These are phyloP conservation scores for Matsumurasca onukii DNA, from an alignment of 1,140 invertebrate species.

Conservation along the genomic window DNA sequence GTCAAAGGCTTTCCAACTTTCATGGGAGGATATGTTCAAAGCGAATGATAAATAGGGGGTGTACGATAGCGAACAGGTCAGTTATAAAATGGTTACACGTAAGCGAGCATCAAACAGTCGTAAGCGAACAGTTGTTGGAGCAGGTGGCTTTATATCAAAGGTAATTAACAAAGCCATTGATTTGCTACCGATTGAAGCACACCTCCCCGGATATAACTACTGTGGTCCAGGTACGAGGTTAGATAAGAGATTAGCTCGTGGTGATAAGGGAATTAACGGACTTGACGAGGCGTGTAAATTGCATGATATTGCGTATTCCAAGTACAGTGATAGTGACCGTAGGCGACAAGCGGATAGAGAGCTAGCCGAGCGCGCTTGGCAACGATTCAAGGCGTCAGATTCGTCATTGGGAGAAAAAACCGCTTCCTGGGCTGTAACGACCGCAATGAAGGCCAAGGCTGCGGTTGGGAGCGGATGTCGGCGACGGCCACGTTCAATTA, in stretches of 20 bases:
- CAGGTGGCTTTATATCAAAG: background rate
- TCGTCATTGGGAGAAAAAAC: too few species aligned
- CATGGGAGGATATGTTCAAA: background rate
- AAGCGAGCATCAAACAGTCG: background rate
- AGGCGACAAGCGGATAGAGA: slow-evolving; percentile 43
- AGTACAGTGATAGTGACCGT: slow-evolving; percentile 36
- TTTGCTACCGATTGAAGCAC: slow-evolving; percentile 49
- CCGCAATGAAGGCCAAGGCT: too few species aligned
- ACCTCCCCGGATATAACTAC: slow-evolving; percentile 52
- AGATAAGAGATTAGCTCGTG: slow-evolving; percentile 46
- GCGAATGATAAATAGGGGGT: too few species aligned
- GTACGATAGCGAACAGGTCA: background rate
- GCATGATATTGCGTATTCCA: slow-evolving; percentile 50
- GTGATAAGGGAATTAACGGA: slow-evolving; percentile 49
- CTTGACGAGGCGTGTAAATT: slow-evolving; percentile 50
- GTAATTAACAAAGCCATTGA: slow-evolving; percentile 48
- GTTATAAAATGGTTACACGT: background rate
- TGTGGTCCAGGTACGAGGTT: too few species aligned
- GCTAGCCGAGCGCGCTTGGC: slow-evolving; percentile 46
- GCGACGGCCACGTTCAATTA: slow-evolving; percentile 43
- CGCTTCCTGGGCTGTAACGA: too few species aligned
- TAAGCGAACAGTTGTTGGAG: background rate
- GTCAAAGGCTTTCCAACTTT: background rate
- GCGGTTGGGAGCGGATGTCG: too few species aligned
- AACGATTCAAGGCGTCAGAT: too few species aligned